Evolutionary conservation across 2,797 vertebrate species (phyloP), one percentile per base, ranked within the genome.

Genomic region (Scolopax bukidnonensis): DNA sequence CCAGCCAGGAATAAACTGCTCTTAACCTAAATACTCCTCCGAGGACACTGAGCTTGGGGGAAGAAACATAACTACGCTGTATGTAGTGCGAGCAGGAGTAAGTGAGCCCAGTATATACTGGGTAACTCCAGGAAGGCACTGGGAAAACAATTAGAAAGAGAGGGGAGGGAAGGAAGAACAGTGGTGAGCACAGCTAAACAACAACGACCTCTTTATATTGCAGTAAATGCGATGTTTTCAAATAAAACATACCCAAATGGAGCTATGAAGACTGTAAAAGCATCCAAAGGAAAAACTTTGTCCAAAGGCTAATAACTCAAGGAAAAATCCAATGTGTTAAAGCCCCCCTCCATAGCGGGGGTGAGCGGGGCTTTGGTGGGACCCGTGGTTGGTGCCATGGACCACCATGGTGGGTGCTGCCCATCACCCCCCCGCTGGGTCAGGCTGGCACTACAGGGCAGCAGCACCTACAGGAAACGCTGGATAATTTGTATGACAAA

Each of bases 1-100:
- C 71, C 86, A 93, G 86, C 24, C 71, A 77, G 84, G 84, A 95
- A 96, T 94, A 89, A 96, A 96, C 90, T 93, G 84, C 33, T 93
- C 60, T 96, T 93, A 94, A 92, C 83, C 81, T 92, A 96, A 97
- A 95, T 92, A 93, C 86, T 96, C 93, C 92, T 97, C 78, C 80
- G 93, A 94, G 93, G 88, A 90, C 63, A 19, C 77, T 65, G 87
- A 90, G 95, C 94, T 93, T 38, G 63, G 74, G 94, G 95, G 90
- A 93, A 94, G 88, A 74, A 79, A 75, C 64, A 74, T 16, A 67
- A 92, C 74, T 78, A 63, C 27, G 43, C 63, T 45, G 43, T 15
- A 8, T 59, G 24, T 33, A n/a, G 73, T 51, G 74, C 10, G 1
- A 43, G 63, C 27, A 84, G 83, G 65, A 92, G 30, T 61, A 27